These are phyloP conservation scores for Melieria omissa DNA, from an alignment of 2,888 invertebrate genomes.

Conservation along the genomic window DNA sequence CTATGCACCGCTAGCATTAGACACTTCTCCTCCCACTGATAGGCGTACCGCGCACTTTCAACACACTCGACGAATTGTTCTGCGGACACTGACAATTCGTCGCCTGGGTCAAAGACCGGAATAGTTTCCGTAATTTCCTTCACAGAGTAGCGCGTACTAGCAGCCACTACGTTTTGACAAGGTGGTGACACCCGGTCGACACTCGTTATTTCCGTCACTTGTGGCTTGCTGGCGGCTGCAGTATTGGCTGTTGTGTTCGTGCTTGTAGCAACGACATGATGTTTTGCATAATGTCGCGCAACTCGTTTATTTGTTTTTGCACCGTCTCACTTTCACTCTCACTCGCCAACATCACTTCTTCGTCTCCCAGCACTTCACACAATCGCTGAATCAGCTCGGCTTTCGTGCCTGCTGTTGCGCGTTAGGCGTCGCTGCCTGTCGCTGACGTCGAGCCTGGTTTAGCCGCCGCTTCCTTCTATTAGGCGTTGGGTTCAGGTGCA, in stretches of 20 bases:
- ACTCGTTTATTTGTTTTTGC: conserved; percentile 26
- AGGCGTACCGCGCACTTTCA: neutral
- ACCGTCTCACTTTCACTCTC: neutral
- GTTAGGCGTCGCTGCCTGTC: too few relatives aligned
- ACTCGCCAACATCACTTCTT: conserved; percentile 1
- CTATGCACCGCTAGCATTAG: too few relatives aligned
- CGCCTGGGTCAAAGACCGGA: conserved; percentile 23
- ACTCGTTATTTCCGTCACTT: neutral
- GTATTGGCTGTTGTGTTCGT: neutral
- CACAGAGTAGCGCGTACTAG: conserved; percentile 9
- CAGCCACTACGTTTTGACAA: neutral
- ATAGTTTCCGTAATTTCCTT: conserved; percentile 34
- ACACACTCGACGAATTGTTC: conserved; percentile 31
- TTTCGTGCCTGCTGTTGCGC: conserved; percentile 20
- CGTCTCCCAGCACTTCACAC: conserved; percentile 5
- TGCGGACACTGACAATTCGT: conserved; percentile 8
- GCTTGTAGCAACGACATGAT: neutral
- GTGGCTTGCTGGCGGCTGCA: neutral
- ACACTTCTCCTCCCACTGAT: conserved; percentile 2
- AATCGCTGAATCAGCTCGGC: conserved; percentile 18
- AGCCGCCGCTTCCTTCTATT: too few relatives aligned
- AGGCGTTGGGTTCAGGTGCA: too few relatives aligned
- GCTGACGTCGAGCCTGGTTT: too few relatives aligned
- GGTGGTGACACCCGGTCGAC: neutral
- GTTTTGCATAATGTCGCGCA: conserved; percentile 18